Percentiles rank a stretch among this genome's conserved stretches.
These are phyloP conservation scores for Rhyzopertha dominica DNA, from an alignment of 1,140 invertebrate genomes.

Conservation along the genomic window DNA sequence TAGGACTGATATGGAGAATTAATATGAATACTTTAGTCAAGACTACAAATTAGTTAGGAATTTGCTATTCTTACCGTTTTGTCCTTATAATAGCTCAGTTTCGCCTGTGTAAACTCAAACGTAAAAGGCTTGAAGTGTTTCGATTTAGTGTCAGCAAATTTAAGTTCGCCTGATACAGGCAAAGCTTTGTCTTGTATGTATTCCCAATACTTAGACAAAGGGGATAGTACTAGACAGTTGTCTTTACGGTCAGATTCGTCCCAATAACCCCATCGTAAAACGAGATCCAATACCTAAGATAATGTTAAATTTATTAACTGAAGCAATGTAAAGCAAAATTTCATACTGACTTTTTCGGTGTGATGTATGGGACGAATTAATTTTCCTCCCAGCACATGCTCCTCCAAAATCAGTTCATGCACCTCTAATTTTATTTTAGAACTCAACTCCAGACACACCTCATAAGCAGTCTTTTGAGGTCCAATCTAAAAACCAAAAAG, in stretches of 20 bases:
- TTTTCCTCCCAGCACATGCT: constrained; percentile 66
- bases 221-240: constrained; percentile 69
- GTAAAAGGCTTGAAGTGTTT: constrained; percentile 71
- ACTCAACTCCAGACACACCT: constrained; percentile 64
- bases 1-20: background rate
- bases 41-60: background rate
- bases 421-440: constrained; percentile 57
- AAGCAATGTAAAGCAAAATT: background rate
- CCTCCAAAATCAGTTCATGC: constrained; percentile 66
- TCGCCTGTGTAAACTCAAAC: constrained; percentile 74
- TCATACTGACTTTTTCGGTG: constrained; percentile 55
- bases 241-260: constrained; percentile 73
- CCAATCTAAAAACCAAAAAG: constrained; percentile 55
- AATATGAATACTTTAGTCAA: background rate
- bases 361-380: constrained; percentile 73
- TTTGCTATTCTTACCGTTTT: constrained; percentile 54
- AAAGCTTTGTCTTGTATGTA: constrained; percentile 49
- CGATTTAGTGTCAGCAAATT: constrained; percentile 69
- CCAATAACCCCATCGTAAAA: constrained; percentile 79
- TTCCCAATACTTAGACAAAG: constrained; percentile 48
- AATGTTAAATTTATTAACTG: constrained; percentile 28
- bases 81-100: constrained; percentile 77
- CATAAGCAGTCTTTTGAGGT: constrained; percentile 69
- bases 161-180: constrained; percentile 63
- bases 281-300: constrained; percentile 61